Evolutionary conservation across 2,888 invertebrate species (phyloP), one percentile per base, ranked within the genome.

Genomic region (Ellobium chinense): DNA sequence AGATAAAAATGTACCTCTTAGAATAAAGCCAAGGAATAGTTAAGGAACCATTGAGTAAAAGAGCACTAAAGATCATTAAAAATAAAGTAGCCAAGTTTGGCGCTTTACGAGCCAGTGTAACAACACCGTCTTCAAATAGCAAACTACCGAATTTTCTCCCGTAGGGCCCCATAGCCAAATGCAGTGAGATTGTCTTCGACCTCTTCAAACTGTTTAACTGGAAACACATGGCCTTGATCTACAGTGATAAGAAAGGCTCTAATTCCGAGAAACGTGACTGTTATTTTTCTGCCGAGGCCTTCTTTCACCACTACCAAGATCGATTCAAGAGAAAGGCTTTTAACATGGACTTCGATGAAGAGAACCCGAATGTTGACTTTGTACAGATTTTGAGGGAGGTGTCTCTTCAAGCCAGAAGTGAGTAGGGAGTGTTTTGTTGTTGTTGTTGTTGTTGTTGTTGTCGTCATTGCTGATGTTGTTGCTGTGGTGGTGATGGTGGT

Each of bases 241-340:
- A 69, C 78, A 24, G 36, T 24, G 78, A 78, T 54, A 54, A 46
- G 36, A 46, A 39, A n/a, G 60, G 37, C 0, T 37, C 72, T 2
- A 63, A 78, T 27, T 29, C 39, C n/a, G 69, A 29, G 9, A 70
- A 63, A 31, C 39, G 29, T 5, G 34, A 62, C 70, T 78, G 72
- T 36, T 78, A 78, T 37, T 78, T 78, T 54, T 46, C 70, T 0
- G 72, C 54, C 5, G 70, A 78, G 56, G 62, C 78, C 4, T 34
- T 78, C 12, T 63, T 78, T 29, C 46, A 62, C 18, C 31, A 7
- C 39, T 78, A 58, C 69, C 18, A 37, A 24, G 37, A 2, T 7
- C 24, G 7, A 18, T 62, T 63, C 37, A 21, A 37, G 14, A 34
- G 29, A 2, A 54, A 34, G 37, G 69, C 77, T n/a, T 78, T 27